These are phyloP conservation scores for Sarcophaga caerulescens DNA, from an alignment of 2,888 invertebrate species.

Conservation along the genomic window DNA sequence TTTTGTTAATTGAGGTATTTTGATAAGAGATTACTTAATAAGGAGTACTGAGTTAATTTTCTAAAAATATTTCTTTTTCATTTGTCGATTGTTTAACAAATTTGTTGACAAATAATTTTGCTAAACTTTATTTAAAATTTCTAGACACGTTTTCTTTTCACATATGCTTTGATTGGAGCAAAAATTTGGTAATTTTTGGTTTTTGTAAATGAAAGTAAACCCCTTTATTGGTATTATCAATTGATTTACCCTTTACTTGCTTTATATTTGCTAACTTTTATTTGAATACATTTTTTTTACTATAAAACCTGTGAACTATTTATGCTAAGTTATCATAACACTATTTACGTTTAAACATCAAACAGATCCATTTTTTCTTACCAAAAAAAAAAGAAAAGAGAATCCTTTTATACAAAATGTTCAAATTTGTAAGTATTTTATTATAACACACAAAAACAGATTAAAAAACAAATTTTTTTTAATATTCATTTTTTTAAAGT, in stretches of 20 bases:
- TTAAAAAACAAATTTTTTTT: background rate
- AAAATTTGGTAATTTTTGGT: background rate
- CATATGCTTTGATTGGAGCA: background rate
- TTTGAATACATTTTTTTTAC: slow-evolving; percentile 19
- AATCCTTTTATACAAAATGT: background rate
- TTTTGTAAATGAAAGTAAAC: background rate
- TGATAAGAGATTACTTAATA: no score
- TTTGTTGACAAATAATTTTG: no score
- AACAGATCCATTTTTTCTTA: background rate
- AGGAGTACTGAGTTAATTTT: no score
- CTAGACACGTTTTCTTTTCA: background rate
- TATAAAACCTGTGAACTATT: slow-evolving; percentile 19
- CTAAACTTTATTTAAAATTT: background rate
- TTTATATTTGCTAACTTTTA: background rate
- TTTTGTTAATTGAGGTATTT: no score
- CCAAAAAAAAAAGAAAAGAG: background rate
- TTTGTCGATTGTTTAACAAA: no score
- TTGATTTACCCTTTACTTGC: background rate
- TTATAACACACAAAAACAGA: background rate
- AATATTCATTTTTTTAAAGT: background rate
- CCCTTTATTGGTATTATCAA: slow-evolving; percentile 5
- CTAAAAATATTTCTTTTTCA: no score
- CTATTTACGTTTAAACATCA: slow-evolving; percentile 8
- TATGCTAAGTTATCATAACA: slow-evolving; percentile 20
- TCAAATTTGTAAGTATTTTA: background rate